Evolutionary conservation across 2,888 invertebrate genomes (phyloP), one percentile per base, ranked within the genome.

Genomic region (Philhelius pedissequus): DNA sequence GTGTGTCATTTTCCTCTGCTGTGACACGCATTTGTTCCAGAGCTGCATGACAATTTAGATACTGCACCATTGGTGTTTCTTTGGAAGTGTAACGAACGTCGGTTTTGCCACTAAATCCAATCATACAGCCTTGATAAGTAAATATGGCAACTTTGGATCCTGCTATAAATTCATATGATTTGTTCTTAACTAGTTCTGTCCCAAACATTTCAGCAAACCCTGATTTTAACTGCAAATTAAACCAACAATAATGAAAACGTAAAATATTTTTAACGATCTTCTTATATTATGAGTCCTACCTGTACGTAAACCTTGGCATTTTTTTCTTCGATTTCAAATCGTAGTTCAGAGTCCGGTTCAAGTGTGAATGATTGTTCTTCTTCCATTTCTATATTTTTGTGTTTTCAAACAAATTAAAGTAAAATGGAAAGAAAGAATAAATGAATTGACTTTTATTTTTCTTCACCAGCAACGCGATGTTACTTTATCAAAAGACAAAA

Each of bases 201-300:
- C 99, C 99, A 92, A 99, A 99, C 50, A 99, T 94, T 92, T 99
- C 99, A 0, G 98, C 99, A 88, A 96, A 94, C 0, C 99, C 99
- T 88, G 94, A 95, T 89, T 96, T 95, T 82, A 99, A 92, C 95
- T 98, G 90, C 43, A 89, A 90, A 11, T 5, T 18, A 7, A 20
- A 13, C 11, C 11, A 38, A n/a, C 4, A 25, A 25, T 25, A 4
- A 5, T 4, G 25, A 25, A 38, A 38, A 6, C 6, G n/a, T 6
- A 2, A n/a, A 5, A 13, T 11, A 13, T 4, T 13, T 13, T 35
- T 35, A n/a, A n/a, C n/a, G n/a, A n/a, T n/a, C 4, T 6, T 5
- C 6, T n/a, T 7, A 38, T 1, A 15, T 18, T 66, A 80, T 32
- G n/a, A 22, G 18, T 73, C 88, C 88, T 89, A 96, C 96, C 93